phyloP scores from a whole-genome alignment of 2,797 vertebrate species.

The Coregonus suidteri region DNA sequence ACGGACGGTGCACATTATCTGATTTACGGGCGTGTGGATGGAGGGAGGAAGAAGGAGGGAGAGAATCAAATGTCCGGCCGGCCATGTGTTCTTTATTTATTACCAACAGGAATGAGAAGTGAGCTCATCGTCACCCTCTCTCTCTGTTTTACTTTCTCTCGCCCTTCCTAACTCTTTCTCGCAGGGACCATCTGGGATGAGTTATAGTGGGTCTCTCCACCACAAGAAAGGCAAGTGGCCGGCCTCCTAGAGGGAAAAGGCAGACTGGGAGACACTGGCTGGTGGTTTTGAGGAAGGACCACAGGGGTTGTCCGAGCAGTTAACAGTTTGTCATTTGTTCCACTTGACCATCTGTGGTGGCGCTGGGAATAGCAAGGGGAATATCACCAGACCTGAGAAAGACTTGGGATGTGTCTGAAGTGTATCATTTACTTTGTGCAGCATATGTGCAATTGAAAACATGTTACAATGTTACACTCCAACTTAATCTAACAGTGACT shows the following conservation, averaged over 20 bases:
- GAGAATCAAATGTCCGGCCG: constrained; percentile 73
- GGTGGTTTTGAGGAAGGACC: constrained; percentile 44
- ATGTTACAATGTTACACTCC: not conserved
- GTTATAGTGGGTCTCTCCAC: constrained; percentile 59
- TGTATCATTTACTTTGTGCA: too few relatives aligned
- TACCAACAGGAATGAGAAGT: constrained; percentile 78
- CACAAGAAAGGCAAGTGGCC: constrained; percentile 64
- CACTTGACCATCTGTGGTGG: not conserved
- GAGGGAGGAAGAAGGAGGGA: constrained; percentile 25
- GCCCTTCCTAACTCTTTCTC: constrained; percentile 43
- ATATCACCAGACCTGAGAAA: not conserved
- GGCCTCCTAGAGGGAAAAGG: constrained; percentile 30
- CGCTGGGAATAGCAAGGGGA: too few relatives aligned
- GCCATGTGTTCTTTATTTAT: constrained; percentile 82
- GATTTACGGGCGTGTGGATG: constrained; percentile 70
- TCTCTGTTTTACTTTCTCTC: constrained; percentile 55
- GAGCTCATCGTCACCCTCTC: constrained; percentile 73
- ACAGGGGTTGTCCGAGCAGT: constrained; percentile 40
- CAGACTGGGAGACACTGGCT: not conserved
- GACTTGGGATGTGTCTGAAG: not conserved
- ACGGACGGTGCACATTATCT: constrained; percentile 54
- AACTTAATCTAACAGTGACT: not conserved
- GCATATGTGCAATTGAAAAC: too few relatives aligned
- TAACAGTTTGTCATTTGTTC: not conserved
- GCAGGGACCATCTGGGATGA: constrained; percentile 69